phyloP scores from a whole-genome alignment of 2,113 vertebrate species.

The Corvus moneduloides region DNA sequence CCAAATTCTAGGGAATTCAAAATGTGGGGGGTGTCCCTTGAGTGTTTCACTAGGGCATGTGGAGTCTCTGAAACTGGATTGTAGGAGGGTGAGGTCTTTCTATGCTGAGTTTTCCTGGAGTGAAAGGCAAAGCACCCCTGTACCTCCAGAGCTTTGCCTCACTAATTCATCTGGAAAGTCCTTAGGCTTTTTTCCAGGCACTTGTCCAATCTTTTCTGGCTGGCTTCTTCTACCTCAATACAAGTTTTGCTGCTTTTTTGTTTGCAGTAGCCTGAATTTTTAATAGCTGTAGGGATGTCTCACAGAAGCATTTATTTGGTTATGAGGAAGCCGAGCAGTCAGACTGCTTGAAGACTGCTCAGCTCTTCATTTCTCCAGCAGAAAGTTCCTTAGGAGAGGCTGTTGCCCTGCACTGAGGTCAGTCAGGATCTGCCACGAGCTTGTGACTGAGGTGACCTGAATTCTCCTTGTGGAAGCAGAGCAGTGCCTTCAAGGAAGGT shows the following conservation, averaged over 20 bases:
- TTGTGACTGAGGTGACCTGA: rapidly evolving
- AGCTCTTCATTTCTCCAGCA: background rate
- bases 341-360: background rate
- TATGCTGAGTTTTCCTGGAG: background rate
- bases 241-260: conserved; percentile 38
- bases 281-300: background rate
- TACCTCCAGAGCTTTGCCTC: background rate
- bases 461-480: background rate
- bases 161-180: background rate
- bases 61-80: background rate
- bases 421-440: background rate
- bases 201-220: conserved; percentile 15
- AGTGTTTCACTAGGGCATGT: background rate
- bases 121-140: background rate
- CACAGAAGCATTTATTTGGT: conserved; percentile 25
- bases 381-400: background rate
- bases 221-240: background rate
- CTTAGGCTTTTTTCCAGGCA: conserved; percentile 40
- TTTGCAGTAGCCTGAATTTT: conserved; percentile 37
- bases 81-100: rapidly evolving
- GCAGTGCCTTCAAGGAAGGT: background rate
- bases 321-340: background rate
- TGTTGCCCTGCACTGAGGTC: background rate
- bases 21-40: background rate
- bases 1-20: background rate